Conservation (phyloP, 2,888 invertebrate genomes). For the Dryobota labecula region DNA sequence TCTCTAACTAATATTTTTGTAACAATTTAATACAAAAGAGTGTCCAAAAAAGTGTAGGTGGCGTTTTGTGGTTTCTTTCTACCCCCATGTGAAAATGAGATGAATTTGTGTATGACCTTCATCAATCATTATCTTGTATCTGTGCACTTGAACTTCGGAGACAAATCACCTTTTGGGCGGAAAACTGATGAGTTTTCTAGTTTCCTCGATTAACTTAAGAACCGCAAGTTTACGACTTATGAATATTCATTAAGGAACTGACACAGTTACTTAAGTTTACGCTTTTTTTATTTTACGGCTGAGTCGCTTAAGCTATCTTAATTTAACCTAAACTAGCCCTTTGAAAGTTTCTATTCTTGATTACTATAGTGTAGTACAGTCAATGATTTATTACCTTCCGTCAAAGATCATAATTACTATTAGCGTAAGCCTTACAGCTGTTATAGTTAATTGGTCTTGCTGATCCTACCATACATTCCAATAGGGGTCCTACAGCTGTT, state of each 20-base stretch:
- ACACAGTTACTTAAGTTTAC: slow-evolving; percentile 18
- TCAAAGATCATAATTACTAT: background rate
- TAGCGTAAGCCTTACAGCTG: background rate
- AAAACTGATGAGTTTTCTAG: slow-evolving; percentile 57
- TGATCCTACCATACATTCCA: background rate
- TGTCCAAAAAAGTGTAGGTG: too few species aligned
- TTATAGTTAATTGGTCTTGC: background rate
- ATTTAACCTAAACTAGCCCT: background rate
- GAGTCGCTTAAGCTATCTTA: background rate
- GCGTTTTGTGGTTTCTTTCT: background rate
- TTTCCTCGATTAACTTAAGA: slow-evolving; percentile 28
- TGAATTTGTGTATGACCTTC: slow-evolving; percentile 32
- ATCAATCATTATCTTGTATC: slow-evolving; percentile 39
- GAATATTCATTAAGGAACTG: slow-evolving; percentile 47
- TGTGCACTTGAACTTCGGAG: slow-evolving; percentile 16
- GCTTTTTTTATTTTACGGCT: background rate
- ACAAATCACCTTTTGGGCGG: slow-evolving; percentile 44
- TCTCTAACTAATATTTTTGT: too few species aligned
- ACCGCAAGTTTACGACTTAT: slow-evolving; percentile 47
- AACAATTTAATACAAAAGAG: too few species aligned
- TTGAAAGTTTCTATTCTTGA: background rate
- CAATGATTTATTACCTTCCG: background rate
- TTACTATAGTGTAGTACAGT: background rate
- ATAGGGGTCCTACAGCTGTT: background rate
- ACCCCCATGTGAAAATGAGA: background rate